These are phyloP conservation scores for Mizuhopecten yessoensis DNA, from an alignment of 1,140 invertebrate species.

Conservation along the genomic window DNA sequence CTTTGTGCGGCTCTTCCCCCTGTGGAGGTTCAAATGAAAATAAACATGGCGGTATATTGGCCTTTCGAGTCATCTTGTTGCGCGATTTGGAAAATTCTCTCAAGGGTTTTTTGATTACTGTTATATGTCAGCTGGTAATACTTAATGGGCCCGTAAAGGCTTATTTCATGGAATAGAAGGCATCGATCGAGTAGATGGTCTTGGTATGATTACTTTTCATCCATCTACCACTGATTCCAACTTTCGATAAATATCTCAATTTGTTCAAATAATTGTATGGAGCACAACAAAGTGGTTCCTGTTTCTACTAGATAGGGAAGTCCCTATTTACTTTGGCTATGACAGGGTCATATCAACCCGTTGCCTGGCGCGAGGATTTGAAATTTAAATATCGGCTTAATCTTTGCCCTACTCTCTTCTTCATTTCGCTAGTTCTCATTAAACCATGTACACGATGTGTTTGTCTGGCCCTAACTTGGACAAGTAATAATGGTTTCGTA, in stretches of 20 bases:
- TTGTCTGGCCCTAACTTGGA: background rate
- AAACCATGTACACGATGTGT: background rate
- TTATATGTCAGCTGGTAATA: background rate
- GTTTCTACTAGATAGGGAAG: background rate
- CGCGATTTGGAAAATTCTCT: background rate
- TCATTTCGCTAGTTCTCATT: background rate
- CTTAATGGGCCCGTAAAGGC: conserved; percentile 7
- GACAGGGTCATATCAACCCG: background rate
- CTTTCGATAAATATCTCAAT: conserved; percentile 12
- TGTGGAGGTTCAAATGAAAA: background rate
- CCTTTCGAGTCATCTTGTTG: background rate
- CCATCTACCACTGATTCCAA: conserved; percentile 5
- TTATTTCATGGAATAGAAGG: background rate
- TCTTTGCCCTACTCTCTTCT: background rate
- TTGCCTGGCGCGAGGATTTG: background rate
- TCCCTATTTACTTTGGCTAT: background rate
- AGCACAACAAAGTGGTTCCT: background rate
- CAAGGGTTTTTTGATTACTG: background rate
- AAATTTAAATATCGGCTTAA: background rate
- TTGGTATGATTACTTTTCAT: background rate
- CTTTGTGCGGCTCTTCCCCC: background rate
- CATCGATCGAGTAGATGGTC: background rate
- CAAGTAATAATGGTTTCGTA: background rate
- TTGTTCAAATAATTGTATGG: conserved; percentile 30
- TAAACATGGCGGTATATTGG: background rate